These are phyloP conservation scores for Empis stercorea DNA, from an alignment of 2,888 invertebrate species.

Conservation along the genomic window DNA sequence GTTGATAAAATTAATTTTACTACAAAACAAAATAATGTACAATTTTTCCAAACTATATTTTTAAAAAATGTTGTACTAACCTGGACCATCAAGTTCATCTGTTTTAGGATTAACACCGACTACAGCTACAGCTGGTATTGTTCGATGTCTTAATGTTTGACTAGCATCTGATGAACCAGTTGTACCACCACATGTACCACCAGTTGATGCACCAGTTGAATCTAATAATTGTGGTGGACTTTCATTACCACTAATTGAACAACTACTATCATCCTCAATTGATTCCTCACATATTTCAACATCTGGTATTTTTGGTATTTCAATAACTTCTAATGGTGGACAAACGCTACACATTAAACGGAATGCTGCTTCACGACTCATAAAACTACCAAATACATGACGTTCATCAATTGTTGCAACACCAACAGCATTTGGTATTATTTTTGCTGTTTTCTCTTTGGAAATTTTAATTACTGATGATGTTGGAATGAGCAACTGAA, in stretches of 20 bases:
- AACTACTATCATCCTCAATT: conserved; percentile 42
- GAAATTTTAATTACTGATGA: conserved; percentile 74
- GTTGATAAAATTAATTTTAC: too few species aligned
- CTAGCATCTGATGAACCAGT: conserved; percentile 14
- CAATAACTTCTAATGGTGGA: conserved; percentile 41
- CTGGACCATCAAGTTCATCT: neutral
- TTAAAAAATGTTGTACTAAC: neutral
- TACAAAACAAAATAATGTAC: too few species aligned
- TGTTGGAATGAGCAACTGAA: conserved; percentile 69
- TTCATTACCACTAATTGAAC: conserved; percentile 42
- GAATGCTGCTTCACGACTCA: conserved; percentile 79
- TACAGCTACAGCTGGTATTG: conserved; percentile 5
- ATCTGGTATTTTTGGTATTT: conserved; percentile 25
- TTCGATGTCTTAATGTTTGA: conserved; percentile 21
- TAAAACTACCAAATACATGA: conserved; percentile 79
- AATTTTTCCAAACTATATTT: too few species aligned
- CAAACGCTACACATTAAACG: conserved; percentile 78
- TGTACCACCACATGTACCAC: conserved; percentile 8
- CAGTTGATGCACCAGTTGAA: conserved; percentile 13
- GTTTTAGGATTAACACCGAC: conserved; percentile 2
- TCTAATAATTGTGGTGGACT: conserved; percentile 24
- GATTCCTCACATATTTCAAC: conserved; percentile 32
- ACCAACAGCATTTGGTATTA: conserved; percentile 90
- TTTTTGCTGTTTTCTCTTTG: conserved; percentile 85
- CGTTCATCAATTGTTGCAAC: conserved; percentile 65